Percentiles rank a stretch among this genome's conserved stretches.
These are phyloP conservation scores for Eublepharis macularius DNA, from an alignment of 2,113 vertebrate genomes.

Conservation along the genomic window DNA sequence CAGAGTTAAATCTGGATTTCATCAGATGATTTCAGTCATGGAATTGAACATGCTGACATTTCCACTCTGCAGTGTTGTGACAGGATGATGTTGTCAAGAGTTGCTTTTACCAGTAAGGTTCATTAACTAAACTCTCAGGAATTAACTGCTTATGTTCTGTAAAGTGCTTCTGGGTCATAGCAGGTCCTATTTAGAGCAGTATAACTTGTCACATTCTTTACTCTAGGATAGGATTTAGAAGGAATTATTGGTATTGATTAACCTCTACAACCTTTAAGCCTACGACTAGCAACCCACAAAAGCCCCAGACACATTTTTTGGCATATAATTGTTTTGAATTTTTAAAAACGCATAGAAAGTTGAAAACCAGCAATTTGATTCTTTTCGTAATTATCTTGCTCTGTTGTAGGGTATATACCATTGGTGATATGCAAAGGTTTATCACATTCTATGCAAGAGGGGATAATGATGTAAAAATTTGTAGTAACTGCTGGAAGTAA, in stretches of 20 bases:
- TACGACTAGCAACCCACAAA: slow-evolving; percentile 66
- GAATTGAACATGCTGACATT: slow-evolving; percentile 56
- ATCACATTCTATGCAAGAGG: slow-evolving; percentile 86
- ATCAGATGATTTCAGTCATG: slow-evolving; percentile 47
- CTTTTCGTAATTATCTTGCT: slow-evolving; percentile 76
- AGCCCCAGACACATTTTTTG: slow-evolving; percentile 73
- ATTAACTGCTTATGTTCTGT: slow-evolving; percentile 82
- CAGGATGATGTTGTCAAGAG: slow-evolving; percentile 71
- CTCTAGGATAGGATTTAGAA: slow-evolving; percentile 68
- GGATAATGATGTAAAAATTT: slow-evolving; percentile 79
- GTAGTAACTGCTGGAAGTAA: slow-evolving; percentile 80
- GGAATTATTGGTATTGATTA: slow-evolving; percentile 60
- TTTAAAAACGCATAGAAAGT: slow-evolving; percentile 77
- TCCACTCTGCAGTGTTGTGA: slow-evolving; percentile 71
- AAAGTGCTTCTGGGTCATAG: slow-evolving; percentile 81
- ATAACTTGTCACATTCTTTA: slow-evolving; percentile 65
- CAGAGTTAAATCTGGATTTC: slow-evolving; percentile 53
- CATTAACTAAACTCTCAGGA: slow-evolving; percentile 93
- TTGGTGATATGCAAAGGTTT: slow-evolving; percentile 82
- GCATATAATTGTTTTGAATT: slow-evolving; percentile 71
- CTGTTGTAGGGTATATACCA: slow-evolving; percentile 76
- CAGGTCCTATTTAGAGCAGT: slow-evolving; percentile 77
- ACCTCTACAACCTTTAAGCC: slow-evolving; percentile 65
- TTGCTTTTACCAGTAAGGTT: slow-evolving; percentile 90
- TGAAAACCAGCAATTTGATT: slow-evolving; percentile 81